phyloP scores from a whole-genome alignment of 2,888 invertebrate genomes.

The Trilocha varians region DNA sequence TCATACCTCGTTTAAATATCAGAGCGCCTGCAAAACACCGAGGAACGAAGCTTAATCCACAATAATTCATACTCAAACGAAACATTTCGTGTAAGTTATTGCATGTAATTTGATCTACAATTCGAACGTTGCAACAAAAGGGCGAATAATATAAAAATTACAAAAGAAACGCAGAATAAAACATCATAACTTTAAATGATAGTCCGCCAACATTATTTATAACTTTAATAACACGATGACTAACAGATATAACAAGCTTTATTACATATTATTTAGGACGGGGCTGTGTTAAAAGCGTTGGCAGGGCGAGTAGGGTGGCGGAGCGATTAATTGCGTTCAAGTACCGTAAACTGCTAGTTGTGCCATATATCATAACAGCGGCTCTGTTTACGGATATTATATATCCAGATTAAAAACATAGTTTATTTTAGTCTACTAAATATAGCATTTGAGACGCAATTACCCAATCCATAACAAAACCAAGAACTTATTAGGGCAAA shows the following conservation, averaged over 20 bases:
- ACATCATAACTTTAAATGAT: constrained; percentile 6
- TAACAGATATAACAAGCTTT: constrained; percentile 17
- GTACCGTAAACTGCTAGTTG: no score
- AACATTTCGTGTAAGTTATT: background rate
- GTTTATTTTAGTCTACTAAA: no score
- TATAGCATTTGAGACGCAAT: no score
- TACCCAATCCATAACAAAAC: no score
- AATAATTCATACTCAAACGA: background rate
- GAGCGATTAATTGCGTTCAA: background rate
- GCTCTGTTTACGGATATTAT: no score
- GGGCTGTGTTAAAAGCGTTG: background rate
- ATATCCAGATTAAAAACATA: no score
- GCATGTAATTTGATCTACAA: background rate
- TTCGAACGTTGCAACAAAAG: background rate
- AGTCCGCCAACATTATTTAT: constrained; percentile 22
- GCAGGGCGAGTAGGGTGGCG: background rate
- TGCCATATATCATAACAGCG: no score
- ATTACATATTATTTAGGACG: constrained; percentile 26
- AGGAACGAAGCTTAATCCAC: no score
- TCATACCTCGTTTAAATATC: no score
- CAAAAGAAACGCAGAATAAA: background rate
- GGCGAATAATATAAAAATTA: background rate
- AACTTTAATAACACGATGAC: constrained; percentile 43
- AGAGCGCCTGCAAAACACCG: no score
- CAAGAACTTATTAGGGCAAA: no score